Percentiles rank a stretch among this genome's conserved stretches.
These are phyloP conservation scores for Campaea margaritaria DNA, from an alignment of 2,888 invertebrate species.

Conservation along the genomic window DNA sequence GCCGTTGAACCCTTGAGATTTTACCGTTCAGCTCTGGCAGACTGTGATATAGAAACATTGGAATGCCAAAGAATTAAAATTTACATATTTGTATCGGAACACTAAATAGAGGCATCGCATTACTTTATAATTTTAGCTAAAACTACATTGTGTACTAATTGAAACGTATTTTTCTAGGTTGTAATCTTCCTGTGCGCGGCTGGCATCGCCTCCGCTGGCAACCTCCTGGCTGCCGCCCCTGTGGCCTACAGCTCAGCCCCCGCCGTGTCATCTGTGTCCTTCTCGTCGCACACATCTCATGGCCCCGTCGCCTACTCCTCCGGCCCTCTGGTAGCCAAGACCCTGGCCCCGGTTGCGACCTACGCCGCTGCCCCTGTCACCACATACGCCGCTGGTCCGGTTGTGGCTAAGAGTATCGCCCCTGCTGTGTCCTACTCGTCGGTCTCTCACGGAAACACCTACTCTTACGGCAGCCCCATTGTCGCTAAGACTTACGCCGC, in stretches of 20 bases:
- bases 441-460: constrained; percentile 39
- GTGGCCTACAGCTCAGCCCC: constrained; percentile 66
- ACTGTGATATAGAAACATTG: too few species aligned
- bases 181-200: constrained; percentile 84
- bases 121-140: neutral
- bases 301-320: constrained; percentile 80
- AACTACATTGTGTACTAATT: constrained; percentile 2
- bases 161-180: constrained; percentile 60
- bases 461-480: constrained; percentile 43
- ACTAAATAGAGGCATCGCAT: too few species aligned
- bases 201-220: constrained; percentile 86
- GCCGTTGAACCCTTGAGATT: too few species aligned
- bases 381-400: constrained; percentile 57
- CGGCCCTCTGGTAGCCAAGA: constrained; percentile 74
- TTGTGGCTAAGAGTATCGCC: constrained; percentile 60
- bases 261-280: constrained; percentile 61
- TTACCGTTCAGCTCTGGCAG: too few species aligned
- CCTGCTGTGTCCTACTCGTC: constrained; percentile 58
- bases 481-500: constrained; percentile 46
- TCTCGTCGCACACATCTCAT: constrained; percentile 71
- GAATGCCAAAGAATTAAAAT: too few species aligned
- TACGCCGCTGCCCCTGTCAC: constrained; percentile 57
- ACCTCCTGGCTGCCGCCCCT: constrained; percentile 71
- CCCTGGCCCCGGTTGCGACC: constrained; percentile 48
- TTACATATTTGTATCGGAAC: too few species aligned